Evolutionary conservation across 2,797 vertebrate genomes (phyloP), one percentile per base, ranked within the genome.

Genomic region (Orestias chungarensis): DNA sequence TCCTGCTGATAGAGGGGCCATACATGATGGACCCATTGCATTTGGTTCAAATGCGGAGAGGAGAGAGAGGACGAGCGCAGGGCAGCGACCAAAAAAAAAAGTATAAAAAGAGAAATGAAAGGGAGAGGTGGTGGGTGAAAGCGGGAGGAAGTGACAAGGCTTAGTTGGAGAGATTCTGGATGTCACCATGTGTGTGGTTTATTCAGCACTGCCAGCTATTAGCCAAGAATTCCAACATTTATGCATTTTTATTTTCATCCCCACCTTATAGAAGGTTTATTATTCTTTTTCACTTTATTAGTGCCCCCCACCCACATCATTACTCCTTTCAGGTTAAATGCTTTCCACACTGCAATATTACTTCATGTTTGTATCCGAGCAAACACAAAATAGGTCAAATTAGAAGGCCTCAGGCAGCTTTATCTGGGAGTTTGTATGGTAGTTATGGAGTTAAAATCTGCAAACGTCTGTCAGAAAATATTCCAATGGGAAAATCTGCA

Each of bases 1-100:
- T 74, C 80, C 65, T 64, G n/a, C 64, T 59, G 83, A 80, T 83
- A 82, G 67, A 47, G 1, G 17, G 49, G 72, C 70, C 33, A 15
- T 11, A 75, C 75, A 70, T 73, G 80, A 86, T 35, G 76, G 82
- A 88, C 76, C 87, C 71, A 64, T 73, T 42, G 67, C n/a, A 75
- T 72, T 79, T 70, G 82, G 72, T 57, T 25, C 29, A 8, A 57
- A 55, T 14, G 25, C n/a, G 52, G 14, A 29, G 52, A 55, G 14
- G 27, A 55, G 52, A 69, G 73, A 68, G 62, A 75, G 79, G 75
- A 67, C 70, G 42, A 70, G 73, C 40, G 57, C 68, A 69, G 78
- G 82, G 85, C 70, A 67, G 76, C 80, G 78, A 64, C 57, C 38
- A n/a, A 67, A 74, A 70, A 81, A 79, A 55, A 76, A 64, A 57